A percentile compares a stretch with the other conserved stretches of the same genome.
Evolutionary conservation across 2,888 invertebrate genomes (phyloP).

Genomic region (Caprella mutica): DNA sequence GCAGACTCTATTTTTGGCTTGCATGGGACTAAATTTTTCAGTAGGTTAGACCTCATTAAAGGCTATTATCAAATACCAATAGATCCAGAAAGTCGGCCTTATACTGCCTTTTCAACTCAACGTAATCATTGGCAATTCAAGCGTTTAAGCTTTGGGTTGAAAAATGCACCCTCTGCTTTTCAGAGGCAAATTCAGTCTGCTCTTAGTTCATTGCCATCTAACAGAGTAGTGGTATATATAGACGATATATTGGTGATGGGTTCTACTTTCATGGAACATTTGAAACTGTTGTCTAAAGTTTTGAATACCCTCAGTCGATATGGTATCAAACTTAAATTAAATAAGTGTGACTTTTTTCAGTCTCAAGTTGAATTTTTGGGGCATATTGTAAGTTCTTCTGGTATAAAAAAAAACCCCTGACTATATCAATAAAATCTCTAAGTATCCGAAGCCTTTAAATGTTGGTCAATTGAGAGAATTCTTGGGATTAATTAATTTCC

Average conservation of each 20-base stretch:
- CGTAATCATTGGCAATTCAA: neutral
- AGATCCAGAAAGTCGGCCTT: neutral
- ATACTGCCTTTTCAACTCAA: conserved; percentile 1
- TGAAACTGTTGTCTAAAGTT: neutral
- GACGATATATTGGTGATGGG: conserved; percentile 4
- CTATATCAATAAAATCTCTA: neutral
- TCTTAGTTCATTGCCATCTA: neutral
- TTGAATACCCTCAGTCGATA: neutral
- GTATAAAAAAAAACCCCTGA: neutral
- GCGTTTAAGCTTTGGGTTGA: neutral
- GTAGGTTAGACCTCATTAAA: neutral
- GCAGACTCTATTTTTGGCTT: neutral
- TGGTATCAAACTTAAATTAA: neutral
- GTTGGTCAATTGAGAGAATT: neutral
- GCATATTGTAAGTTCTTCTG: conserved; percentile 4
- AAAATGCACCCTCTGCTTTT: conserved; percentile 1
- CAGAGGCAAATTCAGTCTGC: neutral
- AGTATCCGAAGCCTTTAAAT: neutral
- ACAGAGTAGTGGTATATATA: neutral
- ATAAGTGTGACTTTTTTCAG: conserved; percentile 1
- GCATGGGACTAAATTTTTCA: conserved; percentile 2
- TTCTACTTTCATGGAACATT: neutral
- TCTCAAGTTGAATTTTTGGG: neutral
- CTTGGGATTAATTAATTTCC: neutral
- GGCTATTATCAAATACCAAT: conserved; percentile 3